Evolutionary conservation across 2,888 invertebrate genomes (phyloP), one percentile per base, ranked within the genome.

Genomic region (Selenia dentaria): DNA sequence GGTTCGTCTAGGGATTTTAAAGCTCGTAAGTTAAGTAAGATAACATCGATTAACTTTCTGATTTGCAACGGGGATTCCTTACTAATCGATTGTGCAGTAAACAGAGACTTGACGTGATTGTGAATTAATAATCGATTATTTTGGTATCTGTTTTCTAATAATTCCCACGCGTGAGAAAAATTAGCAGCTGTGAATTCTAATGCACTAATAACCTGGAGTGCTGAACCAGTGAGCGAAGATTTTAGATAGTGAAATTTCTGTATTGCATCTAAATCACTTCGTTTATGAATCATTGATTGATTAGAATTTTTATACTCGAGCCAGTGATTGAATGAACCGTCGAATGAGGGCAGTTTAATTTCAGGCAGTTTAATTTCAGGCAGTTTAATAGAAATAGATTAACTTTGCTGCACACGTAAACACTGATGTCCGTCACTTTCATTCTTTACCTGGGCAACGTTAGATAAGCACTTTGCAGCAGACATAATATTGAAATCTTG

Each of bases 271-370:
- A 59, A 13, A 37, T 48, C 37, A 4, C 2, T 25, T 5, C 32
- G 24, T 1, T 47, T 51, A 12, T 53, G 59, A 27, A 57, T 50
- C 39, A 54, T 48, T 3, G 49, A 46, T n/a, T 36, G 6, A 33
- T 39, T 57, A 6, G 51, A 45, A 12, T 61, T 41, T 25, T 40
- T 40, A 31, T 35, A 61, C 28, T 55, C 61, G 0, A 54, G 16
- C 57, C 62, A 62, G 8, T 48, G 38, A 22, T 62, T 56, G 34
- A 44, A 57, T 5, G 45, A 37, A 11, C 58, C 61, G 25, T 57
- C 55, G 18, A 57, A 61, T 2, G 41, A 24, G 5, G 58, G 52
- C n/a, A n/a, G n/a, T n/a, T n/a, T n/a, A n/a, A n/a, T n/a, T n/a
- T n/a, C n/a, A n/a, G n/a, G n/a, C 12, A 61, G 16, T 14, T 13